Conservation (phyloP, 2,888 invertebrate species). For the Falcaria lacertinaria region DNA sequence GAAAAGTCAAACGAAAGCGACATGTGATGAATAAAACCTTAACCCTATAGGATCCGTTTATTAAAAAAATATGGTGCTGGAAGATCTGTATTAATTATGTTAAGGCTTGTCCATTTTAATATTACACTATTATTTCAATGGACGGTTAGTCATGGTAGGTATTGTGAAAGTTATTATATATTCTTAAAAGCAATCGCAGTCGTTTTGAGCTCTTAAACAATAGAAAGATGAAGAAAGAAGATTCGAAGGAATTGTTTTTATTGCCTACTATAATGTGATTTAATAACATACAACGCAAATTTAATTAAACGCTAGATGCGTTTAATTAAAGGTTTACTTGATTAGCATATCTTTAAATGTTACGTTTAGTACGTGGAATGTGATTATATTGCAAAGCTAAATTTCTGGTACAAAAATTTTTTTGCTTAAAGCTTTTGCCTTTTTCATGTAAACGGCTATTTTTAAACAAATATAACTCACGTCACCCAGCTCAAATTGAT, state of each 20-base stretch:
- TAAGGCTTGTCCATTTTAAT: conserved; percentile 36
- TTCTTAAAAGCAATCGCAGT: conserved; percentile 39
- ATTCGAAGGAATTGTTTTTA: too few species aligned
- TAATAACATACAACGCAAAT: too few species aligned
- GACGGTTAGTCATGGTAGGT: conserved; percentile 45
- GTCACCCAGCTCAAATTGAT: conserved; percentile 34
- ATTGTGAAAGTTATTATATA: conserved; percentile 25
- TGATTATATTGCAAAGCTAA: too few species aligned
- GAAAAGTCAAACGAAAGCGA: conserved; percentile 15
- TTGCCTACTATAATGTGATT: too few species aligned
- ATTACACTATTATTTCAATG: conserved; percentile 28
- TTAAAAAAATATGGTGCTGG: conserved; percentile 63
- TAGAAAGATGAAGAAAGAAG: too few species aligned
- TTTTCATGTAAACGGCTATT: too few species aligned
- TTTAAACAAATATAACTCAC: too few species aligned
- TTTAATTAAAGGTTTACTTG: too few species aligned
- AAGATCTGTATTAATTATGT: conserved; percentile 67
- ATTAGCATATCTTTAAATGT: too few species aligned
- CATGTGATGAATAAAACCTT: conserved; percentile 27
- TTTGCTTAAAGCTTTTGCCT: too few species aligned
- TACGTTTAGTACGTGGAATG: too few species aligned
- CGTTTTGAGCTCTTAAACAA: conserved; percentile 47
- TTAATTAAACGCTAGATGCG: too few species aligned
- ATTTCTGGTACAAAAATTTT: conserved; percentile 8
- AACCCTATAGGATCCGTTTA: conserved; percentile 35